Percentiles rank a stretch among this genome's conserved stretches.
phyloP scores from a whole-genome alignment of 2,888 invertebrate genomes.

The Cheilosia variabilis region DNA sequence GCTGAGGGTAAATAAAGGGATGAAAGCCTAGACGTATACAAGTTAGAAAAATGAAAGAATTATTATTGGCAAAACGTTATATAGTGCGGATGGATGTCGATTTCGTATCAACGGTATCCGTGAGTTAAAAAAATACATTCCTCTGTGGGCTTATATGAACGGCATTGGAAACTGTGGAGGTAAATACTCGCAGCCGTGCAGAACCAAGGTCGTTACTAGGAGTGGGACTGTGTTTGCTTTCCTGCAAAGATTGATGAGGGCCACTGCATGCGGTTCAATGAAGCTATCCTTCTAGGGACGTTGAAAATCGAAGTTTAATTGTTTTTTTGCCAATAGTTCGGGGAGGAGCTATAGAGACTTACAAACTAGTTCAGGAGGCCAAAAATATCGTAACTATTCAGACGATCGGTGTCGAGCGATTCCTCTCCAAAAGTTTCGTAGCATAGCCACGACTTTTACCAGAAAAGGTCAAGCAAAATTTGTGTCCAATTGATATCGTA shows the following conservation, averaged over 20 bases:
- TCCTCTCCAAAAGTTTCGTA: too few relatives aligned
- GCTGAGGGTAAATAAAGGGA: slow-evolving; percentile 46
- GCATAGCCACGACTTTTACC: too few relatives aligned
- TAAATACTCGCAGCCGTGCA: slow-evolving; percentile 25
- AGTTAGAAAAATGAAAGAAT: slow-evolving; percentile 74
- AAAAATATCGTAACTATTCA: too few relatives aligned
- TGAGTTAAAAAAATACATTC: slow-evolving; percentile 1
- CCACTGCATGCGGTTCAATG: slow-evolving; percentile 40
- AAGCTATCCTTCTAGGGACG: slow-evolving; percentile 14
- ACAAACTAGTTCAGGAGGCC: too few relatives aligned
- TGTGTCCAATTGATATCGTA: too few relatives aligned
- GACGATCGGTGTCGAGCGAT: too few relatives aligned
- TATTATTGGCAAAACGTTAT: slow-evolving; percentile 72
- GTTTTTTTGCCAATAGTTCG: too few relatives aligned
- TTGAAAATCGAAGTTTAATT: too few relatives aligned
- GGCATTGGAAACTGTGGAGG: slow-evolving; percentile 46
- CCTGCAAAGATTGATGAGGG: slow-evolving; percentile 65
- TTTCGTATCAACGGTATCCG: slow-evolving; percentile 18
- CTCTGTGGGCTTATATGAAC: slow-evolving; percentile 11
- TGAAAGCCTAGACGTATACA: slow-evolving; percentile 70
- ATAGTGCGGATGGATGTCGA: slow-evolving; percentile 59
- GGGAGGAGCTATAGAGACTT: too few relatives aligned
- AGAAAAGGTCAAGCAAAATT: too few relatives aligned
- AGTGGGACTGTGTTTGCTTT: slow-evolving; percentile 30
- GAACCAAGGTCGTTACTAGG: slow-evolving; percentile 43